Base-by-base conservation (phyloP, 2,113 vertebrate genomes). In the Apodemus sylvaticus region DNA sequence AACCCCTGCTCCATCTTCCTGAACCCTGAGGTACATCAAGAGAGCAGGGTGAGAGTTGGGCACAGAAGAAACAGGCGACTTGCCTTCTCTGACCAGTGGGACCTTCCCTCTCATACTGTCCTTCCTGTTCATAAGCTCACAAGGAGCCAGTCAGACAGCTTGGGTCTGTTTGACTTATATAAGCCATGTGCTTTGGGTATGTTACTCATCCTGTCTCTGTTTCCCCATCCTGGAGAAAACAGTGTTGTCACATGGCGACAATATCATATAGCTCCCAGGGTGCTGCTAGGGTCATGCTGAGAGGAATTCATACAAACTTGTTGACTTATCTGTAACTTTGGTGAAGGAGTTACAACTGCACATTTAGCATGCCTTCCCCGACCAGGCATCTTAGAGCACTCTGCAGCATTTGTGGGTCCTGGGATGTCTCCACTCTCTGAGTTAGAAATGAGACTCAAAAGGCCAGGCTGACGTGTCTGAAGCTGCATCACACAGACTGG, bases 121-220 rank as follows among this genome's bases (percentile, higher is more conserved):
- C 66, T 31, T 3, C 12, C 68, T 6, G 13, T 22, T 20, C n/a
- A 13, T 0, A 77, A 42, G 0, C 4, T 55, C n/a, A 4, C 0
- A n/a, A 60, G 71, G 62, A 10, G 39, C 14, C 51, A 71, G 79
- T 17, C 31, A 62, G 51, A 45, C 34, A 45, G 53, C 34, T 6
- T 7, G n/a, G n/a, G 17, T 31, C 34, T 68, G 74, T n/a, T 42
- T 20, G n/a, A 22, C 48, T 48, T 14, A 17, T 0, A 8, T 14
- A 19, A 7, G 36, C 51, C 39, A 6, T 24, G 39, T 22, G 31
- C 20, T 12, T 51, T 0, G 24, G 4, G 29, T 17, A 3, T 13
- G 10, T 10, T 17, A 0, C 13, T 78, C 20, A 20, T 19, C 5
- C 7, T 39, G 34, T 71, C 66, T 42, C 64, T 29, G 9, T 48